Evolutionary conservation across 2,888 invertebrate genomes (phyloP).

Genomic region (Anagyrus pseudococci): DNA sequence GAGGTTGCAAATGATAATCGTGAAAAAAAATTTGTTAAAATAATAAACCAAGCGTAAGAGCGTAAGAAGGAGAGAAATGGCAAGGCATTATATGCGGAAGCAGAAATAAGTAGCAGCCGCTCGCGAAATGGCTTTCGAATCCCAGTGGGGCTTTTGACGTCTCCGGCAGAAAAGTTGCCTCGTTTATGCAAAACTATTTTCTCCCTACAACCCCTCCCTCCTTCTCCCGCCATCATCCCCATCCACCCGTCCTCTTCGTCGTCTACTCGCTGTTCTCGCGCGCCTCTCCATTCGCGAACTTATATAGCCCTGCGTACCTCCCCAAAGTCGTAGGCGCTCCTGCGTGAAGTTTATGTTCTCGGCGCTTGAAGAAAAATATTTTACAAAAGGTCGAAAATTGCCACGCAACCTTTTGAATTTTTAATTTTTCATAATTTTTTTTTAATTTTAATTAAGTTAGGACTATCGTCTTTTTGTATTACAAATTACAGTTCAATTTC

Average conservation of each 20-base stretch:
- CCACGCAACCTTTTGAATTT: too few species aligned
- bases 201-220: slow-evolving; percentile 11
- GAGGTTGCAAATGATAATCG: too few species aligned
- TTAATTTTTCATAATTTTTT: too few species aligned
- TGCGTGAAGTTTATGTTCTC: too few species aligned
- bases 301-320: slow-evolving; percentile 3
- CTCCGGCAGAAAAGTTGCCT: slow-evolving; percentile 49
- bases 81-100: slow-evolving; percentile 40
- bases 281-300: too few species aligned
- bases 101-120: slow-evolving; percentile 39
- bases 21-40: too few species aligned
- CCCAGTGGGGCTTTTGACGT: slow-evolving; percentile 43
- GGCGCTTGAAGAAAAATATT: slow-evolving; percentile 6
- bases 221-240: slow-evolving; percentile 5
- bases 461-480: too few species aligned
- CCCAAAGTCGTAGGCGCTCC: slow-evolving; percentile 7
- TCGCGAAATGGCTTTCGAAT: slow-evolving; percentile 38
- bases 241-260: too few species aligned
- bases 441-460: too few species aligned
- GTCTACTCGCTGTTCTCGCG: slow-evolving; percentile 16
- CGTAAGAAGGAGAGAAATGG: slow-evolving; percentile 10
- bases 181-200: slow-evolving; percentile 53
- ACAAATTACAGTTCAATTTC: too few species aligned
- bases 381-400: too few species aligned
- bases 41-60: too few species aligned